Percentiles rank a stretch among this genome's conserved stretches.
Evolutionary conservation across 2,113 vertebrate species (phyloP).

Genomic region (Egretta garzetta): DNA sequence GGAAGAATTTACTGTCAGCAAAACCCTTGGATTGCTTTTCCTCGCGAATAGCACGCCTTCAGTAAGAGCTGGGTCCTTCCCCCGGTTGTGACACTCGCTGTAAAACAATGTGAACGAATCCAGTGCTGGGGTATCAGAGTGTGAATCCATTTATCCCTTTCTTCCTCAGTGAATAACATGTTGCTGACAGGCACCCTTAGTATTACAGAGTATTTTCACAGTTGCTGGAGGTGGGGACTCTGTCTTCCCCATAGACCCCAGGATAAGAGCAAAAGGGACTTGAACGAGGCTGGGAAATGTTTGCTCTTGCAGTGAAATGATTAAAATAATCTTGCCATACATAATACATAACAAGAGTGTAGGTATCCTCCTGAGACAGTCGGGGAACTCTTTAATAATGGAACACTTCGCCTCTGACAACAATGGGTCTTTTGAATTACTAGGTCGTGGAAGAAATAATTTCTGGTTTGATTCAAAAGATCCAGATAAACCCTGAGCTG

Average conservation of each 20-base stretch:
- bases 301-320: background rate
- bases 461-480: background rate
- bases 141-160: background rate
- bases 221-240: background rate
- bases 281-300: background rate
- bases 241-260: background rate
- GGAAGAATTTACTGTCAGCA: background rate
- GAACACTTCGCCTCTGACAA: background rate
- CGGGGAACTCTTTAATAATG: background rate
- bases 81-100: background rate
- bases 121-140: accelerated
- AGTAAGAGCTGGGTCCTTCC: background rate
- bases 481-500: background rate
- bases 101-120: background rate
- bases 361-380: background rate
- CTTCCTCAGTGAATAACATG: background rate
- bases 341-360: background rate
- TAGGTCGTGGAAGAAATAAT: background rate
- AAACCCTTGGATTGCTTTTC: background rate
- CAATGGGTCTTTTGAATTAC: background rate
- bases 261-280: background rate
- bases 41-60: background rate
- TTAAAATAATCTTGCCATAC: background rate
- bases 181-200: background rate
- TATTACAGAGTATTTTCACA: background rate